These are phyloP conservation scores for Platygyra sinensis DNA, from an alignment of 64 coral and sea anemone species.

Conservation along the genomic window DNA sequence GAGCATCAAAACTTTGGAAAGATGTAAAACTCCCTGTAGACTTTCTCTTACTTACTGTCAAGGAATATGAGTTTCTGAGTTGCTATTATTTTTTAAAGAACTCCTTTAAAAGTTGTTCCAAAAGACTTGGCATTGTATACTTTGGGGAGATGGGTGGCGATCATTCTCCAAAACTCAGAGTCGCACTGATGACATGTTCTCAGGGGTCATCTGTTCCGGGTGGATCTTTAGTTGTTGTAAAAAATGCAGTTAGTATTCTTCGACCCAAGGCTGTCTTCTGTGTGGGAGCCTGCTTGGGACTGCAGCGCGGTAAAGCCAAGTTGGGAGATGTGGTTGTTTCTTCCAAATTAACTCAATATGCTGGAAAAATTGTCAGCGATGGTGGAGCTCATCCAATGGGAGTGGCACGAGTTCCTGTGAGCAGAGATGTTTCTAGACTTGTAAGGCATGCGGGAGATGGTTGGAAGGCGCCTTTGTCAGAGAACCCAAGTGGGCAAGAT, in stretches of 20 bases:
- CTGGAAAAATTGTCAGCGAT: neutral
- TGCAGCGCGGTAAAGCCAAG: neutral
- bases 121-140: neutral
- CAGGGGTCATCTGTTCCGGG: neutral
- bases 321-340: neutral
- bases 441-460: neutral
- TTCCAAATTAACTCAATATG: neutral
- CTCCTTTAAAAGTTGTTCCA: neutral
- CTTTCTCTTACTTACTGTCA: neutral
- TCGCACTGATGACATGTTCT: neutral
- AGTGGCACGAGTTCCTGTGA: neutral
- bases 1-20: neutral
- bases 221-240: neutral
- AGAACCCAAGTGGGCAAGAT: neutral
- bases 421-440: neutral
- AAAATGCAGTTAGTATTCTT: neutral
- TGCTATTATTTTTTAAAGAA: neutral
- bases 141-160: neutral
- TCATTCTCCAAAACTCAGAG: neutral
- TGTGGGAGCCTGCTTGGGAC: neutral
- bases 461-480: neutral
- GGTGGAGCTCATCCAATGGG: neutral
- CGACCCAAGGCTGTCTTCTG: neutral
- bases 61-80: constrained; percentile 18
- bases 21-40: neutral